Evolutionary conservation across 2,797 vertebrate species (phyloP).

Genomic region (Melanotaenia nigrans): DNA sequence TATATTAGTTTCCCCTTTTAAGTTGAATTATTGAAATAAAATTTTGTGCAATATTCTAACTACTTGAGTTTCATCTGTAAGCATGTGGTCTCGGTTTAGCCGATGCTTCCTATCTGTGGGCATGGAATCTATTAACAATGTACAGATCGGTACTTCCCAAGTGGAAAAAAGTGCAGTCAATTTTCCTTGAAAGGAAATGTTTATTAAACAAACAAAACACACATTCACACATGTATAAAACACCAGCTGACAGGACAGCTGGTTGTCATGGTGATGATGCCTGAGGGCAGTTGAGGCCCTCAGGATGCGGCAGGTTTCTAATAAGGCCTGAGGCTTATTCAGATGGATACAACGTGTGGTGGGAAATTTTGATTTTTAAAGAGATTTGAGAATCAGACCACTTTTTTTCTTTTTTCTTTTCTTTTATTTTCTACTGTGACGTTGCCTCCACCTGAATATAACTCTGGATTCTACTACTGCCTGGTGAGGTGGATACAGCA

Average conservation of each 20-base stretch:
- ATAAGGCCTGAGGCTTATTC: constrained; percentile 80
- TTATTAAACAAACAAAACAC: constrained; percentile 82
- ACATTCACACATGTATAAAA: constrained; percentile 85
- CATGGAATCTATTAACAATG: too few species aligned
- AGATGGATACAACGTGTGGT: constrained; percentile 67
- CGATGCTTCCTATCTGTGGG: too few species aligned
- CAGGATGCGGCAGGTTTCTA: constrained; percentile 79
- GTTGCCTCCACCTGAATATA: constrained; percentile 71
- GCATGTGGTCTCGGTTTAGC: background rate
- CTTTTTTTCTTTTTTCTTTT: background rate
- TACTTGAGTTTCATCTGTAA: too few species aligned
- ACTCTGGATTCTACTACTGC: constrained; percentile 72
- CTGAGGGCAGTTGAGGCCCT: constrained; percentile 70
- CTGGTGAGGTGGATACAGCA: constrained; percentile 70
- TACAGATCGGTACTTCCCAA: background rate
- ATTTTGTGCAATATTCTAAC: too few species aligned
- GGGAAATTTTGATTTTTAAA: constrained; percentile 44
- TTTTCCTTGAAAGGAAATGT: constrained; percentile 74
- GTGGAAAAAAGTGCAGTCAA: constrained; percentile 12
- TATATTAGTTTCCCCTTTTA: too few species aligned
- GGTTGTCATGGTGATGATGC: constrained; percentile 79
- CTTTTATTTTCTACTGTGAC: constrained; percentile 47
- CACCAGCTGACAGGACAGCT: constrained; percentile 76
- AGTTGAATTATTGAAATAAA: too few species aligned
- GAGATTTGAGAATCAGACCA: constrained; percentile 41